Percentiles rank a stretch among this genome's conserved stretches.
phyloP scores from a whole-genome alignment of 2,113 vertebrate species.

The Melanostigma gelatinosum region DNA sequence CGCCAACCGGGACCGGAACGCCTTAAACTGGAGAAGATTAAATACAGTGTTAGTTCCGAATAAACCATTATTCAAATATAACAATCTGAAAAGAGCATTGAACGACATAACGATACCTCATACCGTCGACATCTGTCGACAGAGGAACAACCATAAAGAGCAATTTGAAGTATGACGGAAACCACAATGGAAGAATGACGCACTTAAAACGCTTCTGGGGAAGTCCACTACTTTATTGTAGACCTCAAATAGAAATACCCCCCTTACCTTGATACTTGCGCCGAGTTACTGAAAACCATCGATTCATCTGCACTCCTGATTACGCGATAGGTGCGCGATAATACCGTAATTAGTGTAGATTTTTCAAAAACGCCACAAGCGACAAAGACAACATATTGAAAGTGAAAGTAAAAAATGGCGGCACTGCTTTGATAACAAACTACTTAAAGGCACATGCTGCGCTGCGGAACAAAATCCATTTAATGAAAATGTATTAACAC shows the following conservation, averaged over 20 bases:
- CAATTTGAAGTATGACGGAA: accelerated
- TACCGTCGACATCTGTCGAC: neutral
- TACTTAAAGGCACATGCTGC: neutral
- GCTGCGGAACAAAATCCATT: neutral
- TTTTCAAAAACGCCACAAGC: accelerated
- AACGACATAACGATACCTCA: neutral
- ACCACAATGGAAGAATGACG: neutral
- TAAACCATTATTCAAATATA: no score
- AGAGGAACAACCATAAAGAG: neutral
- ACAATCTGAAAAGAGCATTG: neutral
- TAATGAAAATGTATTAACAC: neutral
- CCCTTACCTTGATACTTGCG: accelerated
- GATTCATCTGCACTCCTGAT: no score
- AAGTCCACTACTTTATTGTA: neutral
- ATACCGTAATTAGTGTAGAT: accelerated
- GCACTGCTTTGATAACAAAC: neutral
- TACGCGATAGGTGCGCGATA: accelerated
- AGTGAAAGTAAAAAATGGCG: slow-evolving; percentile 20
- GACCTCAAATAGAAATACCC: neutral
- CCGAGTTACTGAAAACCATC: no score
- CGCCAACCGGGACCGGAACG: neutral
- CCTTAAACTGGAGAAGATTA: neutral
- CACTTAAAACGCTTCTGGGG: accelerated
- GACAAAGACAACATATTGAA: neutral
- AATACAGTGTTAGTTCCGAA: neutral